Base-by-base conservation (phyloP, 2,797 vertebrate species). In the Lagocephalus sceleratus region DNA sequence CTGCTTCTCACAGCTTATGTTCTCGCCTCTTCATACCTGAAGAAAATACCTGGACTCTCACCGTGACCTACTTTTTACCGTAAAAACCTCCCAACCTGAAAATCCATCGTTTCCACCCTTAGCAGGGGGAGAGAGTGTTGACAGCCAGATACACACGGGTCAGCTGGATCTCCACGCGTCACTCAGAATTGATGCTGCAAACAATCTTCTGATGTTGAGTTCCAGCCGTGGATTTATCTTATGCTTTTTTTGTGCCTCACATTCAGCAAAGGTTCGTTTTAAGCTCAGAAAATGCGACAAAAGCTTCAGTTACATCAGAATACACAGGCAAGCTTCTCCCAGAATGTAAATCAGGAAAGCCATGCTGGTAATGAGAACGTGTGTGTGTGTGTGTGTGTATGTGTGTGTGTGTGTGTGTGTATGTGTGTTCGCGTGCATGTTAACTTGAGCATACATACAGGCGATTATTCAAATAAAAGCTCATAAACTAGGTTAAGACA, bases 1-100 rank as follows among this genome's bases (percentile, higher is more conserved):
- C 42, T 54, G 45, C 62, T 61, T 51, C 63, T 68, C 57, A 14
- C 58, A 67, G 68, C 54, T 66, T 5, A 11, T 50, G 45, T 79
- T 20, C 10, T 57, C 55, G 64, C 68, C 50, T 12, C 63, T 54
- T 42, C 48, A 58, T 20, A 73, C 71, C 69, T 74, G 62, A 17
- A 63, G 56, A 49, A 51, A 62, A 66, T 22, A 42, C 56, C 51
- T 43, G 47, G 57, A 41, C 60, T 67, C 51, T n/a, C 44, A 57
- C 5, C 14, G 39, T 76, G 80, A 78, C 80, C 83, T 76, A 81
- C 60, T 82, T 85, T 73, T 52, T 21, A 17, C 23, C 20, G 21
- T 9, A 57, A 51, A 54, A 67, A 66, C 45, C n/a, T 22, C 63
- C 67, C 72, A 43, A 51, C 54, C 65, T 73, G 63, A 47, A 69